phyloP scores from a whole-genome alignment of 30 jellyfish, hydroid and myxozoan genomes.

The Hydractinia symbiolongicarpus region DNA sequence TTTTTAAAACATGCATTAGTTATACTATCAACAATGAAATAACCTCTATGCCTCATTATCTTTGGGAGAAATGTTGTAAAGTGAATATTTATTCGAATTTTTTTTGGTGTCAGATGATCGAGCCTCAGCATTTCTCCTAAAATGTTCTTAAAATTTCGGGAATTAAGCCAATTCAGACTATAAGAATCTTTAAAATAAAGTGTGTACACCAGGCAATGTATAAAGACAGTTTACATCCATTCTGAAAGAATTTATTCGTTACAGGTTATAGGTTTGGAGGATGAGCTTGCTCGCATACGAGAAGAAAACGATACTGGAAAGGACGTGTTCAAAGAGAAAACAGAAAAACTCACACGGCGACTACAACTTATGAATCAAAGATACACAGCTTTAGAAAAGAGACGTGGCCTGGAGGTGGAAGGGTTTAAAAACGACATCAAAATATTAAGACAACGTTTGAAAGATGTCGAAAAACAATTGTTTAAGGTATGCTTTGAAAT shows the following conservation, averaged over 20 bases:
- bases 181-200: too few relatives aligned
- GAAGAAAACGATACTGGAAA: slow-evolving; percentile 92
- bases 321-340: slow-evolving; percentile 63
- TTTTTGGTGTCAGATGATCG: too few relatives aligned
- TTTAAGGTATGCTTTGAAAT: slow-evolving; percentile 56
- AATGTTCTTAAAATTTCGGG: too few relatives aligned
- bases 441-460: slow-evolving; percentile 68
- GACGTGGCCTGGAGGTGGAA: slow-evolving; percentile 88
- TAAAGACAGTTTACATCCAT: too few relatives aligned
- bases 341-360: slow-evolving; percentile 77
- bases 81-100: too few relatives aligned
- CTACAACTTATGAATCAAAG: slow-evolving; percentile 85
- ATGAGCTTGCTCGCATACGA: slow-evolving; percentile 84
- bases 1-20: too few relatives aligned
- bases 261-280: slow-evolving; percentile 88
- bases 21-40: too few relatives aligned
- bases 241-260: neutral
- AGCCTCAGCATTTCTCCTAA: too few relatives aligned
- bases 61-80: too few relatives aligned
- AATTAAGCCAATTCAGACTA: too few relatives aligned
- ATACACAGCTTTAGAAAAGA: slow-evolving; percentile 74
- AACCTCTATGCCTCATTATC: too few relatives aligned
- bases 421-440: slow-evolving; percentile 92
- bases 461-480: slow-evolving; percentile 88
- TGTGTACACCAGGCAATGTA: too few relatives aligned